Conservation (phyloP, 2,888 invertebrate genomes). For the Noctuana brunneofusca region DNA sequence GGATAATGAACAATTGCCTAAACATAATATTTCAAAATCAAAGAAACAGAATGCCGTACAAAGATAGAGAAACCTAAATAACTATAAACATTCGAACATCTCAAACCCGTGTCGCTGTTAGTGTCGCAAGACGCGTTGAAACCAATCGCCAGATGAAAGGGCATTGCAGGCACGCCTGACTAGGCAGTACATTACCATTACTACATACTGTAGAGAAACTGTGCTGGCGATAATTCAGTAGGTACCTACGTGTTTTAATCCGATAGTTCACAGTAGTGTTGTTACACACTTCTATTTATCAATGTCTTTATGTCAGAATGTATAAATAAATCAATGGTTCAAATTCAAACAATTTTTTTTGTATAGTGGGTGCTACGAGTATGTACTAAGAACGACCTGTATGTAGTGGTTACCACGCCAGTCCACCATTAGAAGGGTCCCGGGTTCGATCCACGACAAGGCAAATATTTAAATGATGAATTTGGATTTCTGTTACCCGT, state of each 20-base stretch:
- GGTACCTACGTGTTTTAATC: neutral
- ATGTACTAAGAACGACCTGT: too few relatives aligned
- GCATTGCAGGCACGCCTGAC: slow-evolving; percentile 30
- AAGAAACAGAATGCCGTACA: neutral
- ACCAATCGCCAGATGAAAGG: slow-evolving; percentile 32
- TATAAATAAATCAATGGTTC: too few relatives aligned
- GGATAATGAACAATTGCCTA: too few relatives aligned
- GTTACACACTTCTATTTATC: too few relatives aligned
- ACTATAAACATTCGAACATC: slow-evolving; percentile 14
- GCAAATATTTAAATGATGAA: too few relatives aligned
- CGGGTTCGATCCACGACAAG: too few relatives aligned
- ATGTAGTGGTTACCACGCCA: too few relatives aligned
- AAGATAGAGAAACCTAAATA: neutral
- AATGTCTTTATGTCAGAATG: too few relatives aligned
- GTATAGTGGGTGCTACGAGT: too few relatives aligned
- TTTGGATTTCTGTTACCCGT: too few relatives aligned
- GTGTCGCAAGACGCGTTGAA: slow-evolving; percentile 30
- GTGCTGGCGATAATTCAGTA: neutral
- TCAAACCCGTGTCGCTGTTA: neutral
- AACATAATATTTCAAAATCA: neutral
- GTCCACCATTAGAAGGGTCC: too few relatives aligned
- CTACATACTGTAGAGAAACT: slow-evolving; percentile 21
- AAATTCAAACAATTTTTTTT: too few relatives aligned
- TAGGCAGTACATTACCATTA: slow-evolving; percentile 10
- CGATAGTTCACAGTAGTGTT: neutral